A percentile compares a stretch with the other conserved stretches of the same genome.
These are phyloP conservation scores for Cyanistes caeruleus DNA, from an alignment of 2,113 vertebrate species.

Conservation along the genomic window DNA sequence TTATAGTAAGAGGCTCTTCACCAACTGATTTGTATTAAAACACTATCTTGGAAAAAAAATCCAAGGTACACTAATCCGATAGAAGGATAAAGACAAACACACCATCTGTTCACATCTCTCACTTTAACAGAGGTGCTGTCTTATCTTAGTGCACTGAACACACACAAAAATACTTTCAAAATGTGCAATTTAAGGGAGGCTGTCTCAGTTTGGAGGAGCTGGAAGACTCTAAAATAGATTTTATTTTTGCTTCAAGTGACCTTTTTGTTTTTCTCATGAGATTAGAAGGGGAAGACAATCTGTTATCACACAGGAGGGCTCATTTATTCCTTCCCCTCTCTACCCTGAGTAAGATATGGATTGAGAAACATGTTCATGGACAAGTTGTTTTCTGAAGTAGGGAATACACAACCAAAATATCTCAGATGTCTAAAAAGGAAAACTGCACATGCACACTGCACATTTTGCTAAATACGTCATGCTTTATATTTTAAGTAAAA, in stretches of 20 bases:
- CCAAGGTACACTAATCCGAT: constrained; percentile 73
- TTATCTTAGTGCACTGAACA: background rate
- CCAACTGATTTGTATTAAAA: constrained; percentile 73
- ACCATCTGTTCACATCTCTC: constrained; percentile 71
- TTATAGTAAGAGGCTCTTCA: constrained; percentile 71
- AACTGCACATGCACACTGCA: background rate
- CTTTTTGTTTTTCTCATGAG: background rate
- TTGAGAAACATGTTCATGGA: background rate
- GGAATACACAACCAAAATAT: background rate
- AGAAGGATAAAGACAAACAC: constrained; percentile 69
- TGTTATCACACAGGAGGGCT: background rate
- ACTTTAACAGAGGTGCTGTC: constrained; percentile 34
- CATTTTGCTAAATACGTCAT: background rate
- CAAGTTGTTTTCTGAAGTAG: background rate
- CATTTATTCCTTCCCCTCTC: background rate
- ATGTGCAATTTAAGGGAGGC: background rate
- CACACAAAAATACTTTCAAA: background rate
- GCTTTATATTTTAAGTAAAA: background rate
- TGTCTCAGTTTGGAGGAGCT: background rate
- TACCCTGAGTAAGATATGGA: background rate
- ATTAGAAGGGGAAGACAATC: background rate
- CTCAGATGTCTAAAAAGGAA: background rate
- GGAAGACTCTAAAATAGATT: background rate
- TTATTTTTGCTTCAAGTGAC: background rate
- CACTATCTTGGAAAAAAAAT: constrained; percentile 65